Conservation (phyloP, 92 coral and sea anemone species). For the Zoanthus solanderi region DNA sequence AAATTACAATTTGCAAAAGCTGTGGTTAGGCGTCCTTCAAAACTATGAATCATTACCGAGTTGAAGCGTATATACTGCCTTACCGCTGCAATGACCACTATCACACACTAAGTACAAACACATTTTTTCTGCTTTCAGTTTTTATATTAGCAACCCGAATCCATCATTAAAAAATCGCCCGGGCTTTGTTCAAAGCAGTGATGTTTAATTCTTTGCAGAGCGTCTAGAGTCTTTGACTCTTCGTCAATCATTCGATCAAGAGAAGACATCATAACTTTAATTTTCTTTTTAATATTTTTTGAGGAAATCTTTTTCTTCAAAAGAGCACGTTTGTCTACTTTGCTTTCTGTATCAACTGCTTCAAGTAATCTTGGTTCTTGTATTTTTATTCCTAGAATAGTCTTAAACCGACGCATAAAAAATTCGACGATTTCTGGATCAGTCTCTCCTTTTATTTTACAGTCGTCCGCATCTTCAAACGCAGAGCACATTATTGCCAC, state of each 20-base stretch:
- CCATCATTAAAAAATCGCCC: background rate
- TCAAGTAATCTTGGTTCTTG: background rate
- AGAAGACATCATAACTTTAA: slow-evolving; percentile 2
- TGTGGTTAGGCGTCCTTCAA: no score
- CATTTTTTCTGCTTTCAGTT: background rate
- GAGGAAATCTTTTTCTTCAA: slow-evolving; percentile 34
- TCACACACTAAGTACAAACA: background rate
- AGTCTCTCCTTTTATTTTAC: slow-evolving; percentile 60
- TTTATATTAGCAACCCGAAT: background rate
- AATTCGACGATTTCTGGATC: slow-evolving; percentile 79
- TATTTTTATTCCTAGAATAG: slow-evolving; percentile 65
- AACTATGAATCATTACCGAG: no score
- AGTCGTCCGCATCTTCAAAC: slow-evolving; percentile 58
- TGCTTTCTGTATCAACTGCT: background rate
- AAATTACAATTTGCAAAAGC: no score
- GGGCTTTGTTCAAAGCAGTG: background rate
- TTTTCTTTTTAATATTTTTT: slow-evolving; percentile 34
- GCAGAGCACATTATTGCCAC: slow-evolving; percentile 76
- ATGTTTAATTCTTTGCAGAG: slow-evolving; percentile 16
- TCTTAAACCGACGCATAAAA: slow-evolving; percentile 55
- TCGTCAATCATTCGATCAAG: slow-evolving; percentile 23
- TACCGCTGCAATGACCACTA: background rate
- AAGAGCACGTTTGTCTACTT: background rate
- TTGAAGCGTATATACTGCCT: no score
- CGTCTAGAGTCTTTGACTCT: slow-evolving; percentile 6